Evolutionary conservation across 2,888 invertebrate genomes (phyloP).

Genomic region (Lasioglossum morio): DNA sequence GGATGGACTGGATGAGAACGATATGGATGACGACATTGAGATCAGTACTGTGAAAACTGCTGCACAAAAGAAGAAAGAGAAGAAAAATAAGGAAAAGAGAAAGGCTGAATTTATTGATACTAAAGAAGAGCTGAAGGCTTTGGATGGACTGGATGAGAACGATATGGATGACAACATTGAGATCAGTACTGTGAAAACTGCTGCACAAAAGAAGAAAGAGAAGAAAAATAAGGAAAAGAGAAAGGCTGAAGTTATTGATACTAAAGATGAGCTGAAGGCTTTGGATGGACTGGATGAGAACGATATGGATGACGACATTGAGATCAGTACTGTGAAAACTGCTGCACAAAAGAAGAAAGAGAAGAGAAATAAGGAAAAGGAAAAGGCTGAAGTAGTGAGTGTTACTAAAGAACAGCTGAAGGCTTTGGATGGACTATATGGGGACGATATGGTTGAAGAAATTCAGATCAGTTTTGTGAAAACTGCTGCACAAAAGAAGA

Average conservation of each 20-base stretch:
- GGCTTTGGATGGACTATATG: constrained; percentile 34
- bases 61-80: constrained; percentile 95
- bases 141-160: constrained; percentile 36
- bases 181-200: constrained; percentile 89
- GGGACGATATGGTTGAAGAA: constrained; percentile 81
- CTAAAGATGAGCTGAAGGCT: constrained; percentile 73
- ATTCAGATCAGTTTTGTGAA: constrained; percentile 88
- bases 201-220: constrained; percentile 95
- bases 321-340: constrained; percentile 89
- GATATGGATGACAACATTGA: constrained; percentile 85
- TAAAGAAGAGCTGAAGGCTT: constrained; percentile 73
- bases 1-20: constrained; percentile 39
- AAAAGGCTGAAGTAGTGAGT: constrained; percentile 81
- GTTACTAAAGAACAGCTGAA: constrained; percentile 75
- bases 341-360: constrained; percentile 96
- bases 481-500: constrained; percentile 94
- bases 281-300: constrained; percentile 37
- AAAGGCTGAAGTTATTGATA: constrained; percentile 82
- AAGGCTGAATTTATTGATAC: constrained; percentile 82
- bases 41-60: constrained; percentile 90
- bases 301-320: constrained; percentile 84
- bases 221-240: constrained; percentile 92
- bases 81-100: constrained; percentile 87
- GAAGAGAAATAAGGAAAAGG: constrained; percentile 92
- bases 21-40: constrained; percentile 85